Evolutionary conservation across 2,888 invertebrate genomes (phyloP), one percentile per base, ranked within the genome.

Genomic region (Spisula solida): DNA sequence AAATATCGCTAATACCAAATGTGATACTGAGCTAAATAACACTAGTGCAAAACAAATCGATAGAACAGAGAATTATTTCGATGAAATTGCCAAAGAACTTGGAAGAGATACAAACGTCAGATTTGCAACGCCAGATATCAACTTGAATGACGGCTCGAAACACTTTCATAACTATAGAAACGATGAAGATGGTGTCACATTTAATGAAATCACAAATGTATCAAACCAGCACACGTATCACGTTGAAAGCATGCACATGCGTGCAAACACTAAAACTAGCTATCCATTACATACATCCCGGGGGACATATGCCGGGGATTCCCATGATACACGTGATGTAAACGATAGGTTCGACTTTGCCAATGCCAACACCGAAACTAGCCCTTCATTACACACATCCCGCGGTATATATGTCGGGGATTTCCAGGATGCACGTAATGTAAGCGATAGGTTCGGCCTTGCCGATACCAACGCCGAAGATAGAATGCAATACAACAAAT

Each of bases 401-500:
- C 4, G 1, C 4, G 51, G 51, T 1, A 51, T 12, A 12, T 12
- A 51, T 51, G 51, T 14, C 16, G 51, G 12, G 1, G 16, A 14
- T 10, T 51, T 12, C 16, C 51, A 8, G 51, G 51, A 51, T 51
- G 12, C 51, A 51, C 16, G 12, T 12, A 51, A 51, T 51, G 51
- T 51, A 51, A 12, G 6, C n/a, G 60, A 66, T 25, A n/a, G 25
- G 25, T 66, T 66, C 60, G 60, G 25, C 25, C n/a, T 4, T 25
- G 25, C 60, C 20, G 20, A 56, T 56, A 56, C 6, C 25, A 25
- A n/a, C 10, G n/a, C 60, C 1, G 25, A 10, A 25, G 25, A 66
- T 8, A 25, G 60, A 66, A 66, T 66, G 25, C 60, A 25, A 25
- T 25, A 87, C 56, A 83, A 70, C 48, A 88, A 90, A 5, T 92